Evolutionary conservation across 2,888 invertebrate species (phyloP), one percentile per base, ranked within the genome.

Genomic region (Epiblema foenella): DNA sequence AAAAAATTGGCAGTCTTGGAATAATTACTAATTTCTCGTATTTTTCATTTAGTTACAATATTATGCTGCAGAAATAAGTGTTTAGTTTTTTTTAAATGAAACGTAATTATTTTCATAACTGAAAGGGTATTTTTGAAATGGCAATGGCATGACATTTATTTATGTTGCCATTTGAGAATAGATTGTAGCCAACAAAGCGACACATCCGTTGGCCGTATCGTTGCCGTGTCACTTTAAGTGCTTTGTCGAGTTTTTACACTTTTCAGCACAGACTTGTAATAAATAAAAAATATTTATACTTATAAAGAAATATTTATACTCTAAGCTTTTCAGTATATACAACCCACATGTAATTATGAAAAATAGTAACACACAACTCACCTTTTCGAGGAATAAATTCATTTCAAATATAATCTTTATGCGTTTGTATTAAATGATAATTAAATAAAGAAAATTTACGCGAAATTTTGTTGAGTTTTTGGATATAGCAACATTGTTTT

Each of bases 91-190:
- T 15, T 42, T 42, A 2, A 42, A 42, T 42, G 15, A n/a, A 39
- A 37, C 20, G 52, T n/a, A 52, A 39, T 54, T 33, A 33, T 10
- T 15, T 24, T 20, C 24, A 2, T 54, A 62, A 62, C 59, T 7
- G 15, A 10, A 64, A 64, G 52, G 64, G 64, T 64, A 52, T 46
- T 54, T 64, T 64, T 64, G 33, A 64, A 64, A 52, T 64, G 39
- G 54, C 52, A 64, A 64, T 64, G 64, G 37, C 64, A 63, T 46
- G 18, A 46, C 51, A 52, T 63, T 37, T 9, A 17, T n/a, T 18
- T 10, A 29, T 51, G 52, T 63, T 63, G 52, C 51, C 52, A 63
- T 37, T 49, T n/a, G 4, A 24, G 24, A 29, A 0, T 29, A 54
- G 39, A 12, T 15, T 42, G 42, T 42, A 42, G 33, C 33, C 2